Percentiles rank a stretch among this genome's conserved stretches.
Evolutionary conservation across 2,113 vertebrate genomes (phyloP).

Genomic region (Herpetotheres cachinnans): DNA sequence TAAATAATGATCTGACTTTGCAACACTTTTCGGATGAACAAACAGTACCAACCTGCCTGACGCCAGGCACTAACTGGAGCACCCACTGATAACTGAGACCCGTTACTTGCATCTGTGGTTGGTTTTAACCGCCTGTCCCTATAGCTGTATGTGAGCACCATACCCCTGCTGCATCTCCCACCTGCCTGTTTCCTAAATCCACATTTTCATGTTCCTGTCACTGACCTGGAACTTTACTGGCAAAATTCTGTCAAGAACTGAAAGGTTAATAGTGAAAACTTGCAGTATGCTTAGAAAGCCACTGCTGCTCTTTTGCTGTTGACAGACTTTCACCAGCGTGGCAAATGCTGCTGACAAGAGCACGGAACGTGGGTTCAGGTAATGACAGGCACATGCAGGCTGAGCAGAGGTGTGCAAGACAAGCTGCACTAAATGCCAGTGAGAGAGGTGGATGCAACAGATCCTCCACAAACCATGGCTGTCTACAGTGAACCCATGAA

Average conservation of each 20-base stretch:
- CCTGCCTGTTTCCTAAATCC: background rate
- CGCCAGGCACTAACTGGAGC: background rate
- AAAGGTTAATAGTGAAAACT: background rate
- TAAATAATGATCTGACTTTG: background rate
- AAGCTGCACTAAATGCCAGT: background rate
- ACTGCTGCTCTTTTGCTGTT: background rate
- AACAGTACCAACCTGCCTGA: background rate
- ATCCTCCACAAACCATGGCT: background rate
- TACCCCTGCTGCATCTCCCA: background rate
- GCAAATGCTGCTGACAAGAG: background rate
- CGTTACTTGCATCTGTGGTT: accelerated
- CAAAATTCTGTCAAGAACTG: background rate
- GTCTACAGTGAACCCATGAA: too few relatives aligned
- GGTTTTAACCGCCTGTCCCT: too few relatives aligned
- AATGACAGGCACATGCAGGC: background rate
- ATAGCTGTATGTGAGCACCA: accelerated
- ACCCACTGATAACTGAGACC: background rate
- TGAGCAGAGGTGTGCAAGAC: background rate
- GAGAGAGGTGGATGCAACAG: background rate
- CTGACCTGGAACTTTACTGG: background rate
- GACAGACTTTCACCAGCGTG: background rate
- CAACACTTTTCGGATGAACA: background rate
- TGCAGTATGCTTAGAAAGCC: background rate
- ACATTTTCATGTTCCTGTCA: background rate
- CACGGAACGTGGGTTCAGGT: background rate